A percentile compares a stretch with the other conserved stretches of the same genome.
Evolutionary conservation across 1,140 invertebrate genomes (phyloP).

Genomic region (Zaprionus lachaisei): DNA sequence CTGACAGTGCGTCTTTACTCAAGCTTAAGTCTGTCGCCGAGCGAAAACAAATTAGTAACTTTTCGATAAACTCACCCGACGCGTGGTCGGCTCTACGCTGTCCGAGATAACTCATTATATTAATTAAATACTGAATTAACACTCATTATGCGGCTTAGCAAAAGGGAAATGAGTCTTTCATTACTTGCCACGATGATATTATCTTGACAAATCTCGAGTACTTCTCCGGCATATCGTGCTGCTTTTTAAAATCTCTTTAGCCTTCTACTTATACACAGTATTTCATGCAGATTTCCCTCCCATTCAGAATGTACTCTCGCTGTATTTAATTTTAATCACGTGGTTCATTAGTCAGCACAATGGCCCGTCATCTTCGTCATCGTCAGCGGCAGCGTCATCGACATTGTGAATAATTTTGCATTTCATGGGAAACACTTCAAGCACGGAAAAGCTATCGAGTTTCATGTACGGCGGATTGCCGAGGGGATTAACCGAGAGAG

Average conservation of each 20-base stretch:
- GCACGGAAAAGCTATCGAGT: constrained; percentile 22
- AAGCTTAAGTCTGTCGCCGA: constrained; percentile 12
- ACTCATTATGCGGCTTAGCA: constrained; percentile 20
- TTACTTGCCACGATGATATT: not conserved
- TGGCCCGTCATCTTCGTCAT: not conserved
- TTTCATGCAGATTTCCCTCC: not conserved
- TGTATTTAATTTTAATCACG: constrained; percentile 62
- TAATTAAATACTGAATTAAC: constrained; percentile 34
- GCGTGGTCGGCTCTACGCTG: not conserved
- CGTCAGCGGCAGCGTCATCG: not conserved
- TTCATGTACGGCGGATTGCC: constrained; percentile 18
- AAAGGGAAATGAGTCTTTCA: not conserved
- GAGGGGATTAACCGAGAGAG: not conserved
- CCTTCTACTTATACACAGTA: not conserved
- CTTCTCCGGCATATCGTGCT: not conserved
- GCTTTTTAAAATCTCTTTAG: not conserved
- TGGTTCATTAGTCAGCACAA: constrained; percentile 63
- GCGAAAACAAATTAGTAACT: constrained; percentile 27
- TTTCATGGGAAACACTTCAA: constrained; percentile 7
- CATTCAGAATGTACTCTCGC: constrained; percentile 5
- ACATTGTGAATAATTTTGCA: constrained; percentile 9
- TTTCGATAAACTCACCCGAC: constrained; percentile 16
- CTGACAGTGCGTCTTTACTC: constrained; percentile 28
- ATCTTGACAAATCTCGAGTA: constrained; percentile 11
- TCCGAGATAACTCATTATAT: constrained; percentile 30